These are phyloP conservation scores for Catharus bicknelli DNA, from an alignment of 2,113 vertebrate species.

Conservation along the genomic window DNA sequence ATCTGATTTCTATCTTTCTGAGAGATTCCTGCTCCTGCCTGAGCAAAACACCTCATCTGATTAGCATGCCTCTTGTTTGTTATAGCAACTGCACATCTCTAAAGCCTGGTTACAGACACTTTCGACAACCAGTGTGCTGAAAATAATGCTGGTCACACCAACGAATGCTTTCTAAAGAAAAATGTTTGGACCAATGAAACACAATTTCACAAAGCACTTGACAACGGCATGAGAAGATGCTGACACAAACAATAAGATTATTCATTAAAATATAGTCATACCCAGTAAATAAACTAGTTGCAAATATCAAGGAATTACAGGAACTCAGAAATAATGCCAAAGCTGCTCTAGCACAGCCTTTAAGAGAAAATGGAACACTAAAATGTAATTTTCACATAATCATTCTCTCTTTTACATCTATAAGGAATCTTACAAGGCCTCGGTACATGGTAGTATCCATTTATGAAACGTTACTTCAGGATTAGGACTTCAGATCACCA, in stretches of 20 bases:
- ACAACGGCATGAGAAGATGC: not conserved
- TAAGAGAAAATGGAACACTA: not conserved
- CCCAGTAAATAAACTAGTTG: not conserved
- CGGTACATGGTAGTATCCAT: not conserved
- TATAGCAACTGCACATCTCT: not conserved
- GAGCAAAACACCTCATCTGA: conserved; percentile 12
- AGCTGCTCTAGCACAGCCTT: not conserved
- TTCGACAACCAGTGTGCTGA: not conserved
- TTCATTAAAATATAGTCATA: not conserved
- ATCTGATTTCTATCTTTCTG: not conserved
- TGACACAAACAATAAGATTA: not conserved
- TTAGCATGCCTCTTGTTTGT: not conserved
- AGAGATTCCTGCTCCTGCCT: conserved; percentile 13
- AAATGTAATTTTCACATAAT: not conserved
- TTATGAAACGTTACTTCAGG: not conserved
- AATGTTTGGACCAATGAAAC: not conserved
- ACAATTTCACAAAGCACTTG: not conserved
- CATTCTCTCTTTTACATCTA: not conserved
- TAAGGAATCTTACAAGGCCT: not conserved
- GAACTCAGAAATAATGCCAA: not conserved
- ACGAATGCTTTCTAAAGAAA: not conserved
- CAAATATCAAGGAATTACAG: not conserved
- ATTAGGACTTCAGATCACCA: not conserved
- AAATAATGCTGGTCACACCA: not conserved
- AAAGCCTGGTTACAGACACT: not conserved